A percentile compares a stretch with the other conserved stretches of the same genome.
These are phyloP conservation scores for Botia kubotai DNA, from an alignment of 2,797 vertebrate genomes.

Conservation along the genomic window DNA sequence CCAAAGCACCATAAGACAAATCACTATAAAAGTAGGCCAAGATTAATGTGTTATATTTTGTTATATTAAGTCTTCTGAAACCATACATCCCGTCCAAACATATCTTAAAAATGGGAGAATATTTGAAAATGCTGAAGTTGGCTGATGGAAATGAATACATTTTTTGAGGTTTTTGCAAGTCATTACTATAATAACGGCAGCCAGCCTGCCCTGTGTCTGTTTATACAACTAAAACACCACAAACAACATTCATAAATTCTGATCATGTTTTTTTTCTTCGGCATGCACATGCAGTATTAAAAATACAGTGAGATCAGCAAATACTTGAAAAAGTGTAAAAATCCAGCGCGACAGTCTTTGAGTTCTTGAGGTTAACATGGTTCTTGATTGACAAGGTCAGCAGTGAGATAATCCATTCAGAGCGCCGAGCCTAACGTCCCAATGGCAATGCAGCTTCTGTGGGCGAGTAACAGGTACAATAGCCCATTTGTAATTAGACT, in stretches of 20 bases:
- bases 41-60: no score
- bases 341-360: slow-evolving; percentile 79
- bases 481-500: no score
- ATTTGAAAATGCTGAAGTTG: not conserved
- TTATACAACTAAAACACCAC: slow-evolving; percentile 67
- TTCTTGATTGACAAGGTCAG: slow-evolving; percentile 65
- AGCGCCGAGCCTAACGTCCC: slow-evolving; percentile 52
- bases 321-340: slow-evolving; percentile 79
- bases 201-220: slow-evolving; percentile 66
- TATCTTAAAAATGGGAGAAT: not conserved
- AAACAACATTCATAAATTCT: slow-evolving; percentile 73
- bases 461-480: not conserved
- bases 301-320: slow-evolving; percentile 78
- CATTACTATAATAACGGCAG: slow-evolving; percentile 30
- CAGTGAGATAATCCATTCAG: slow-evolving; percentile 73
- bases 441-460: slow-evolving; percentile 40
- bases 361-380: slow-evolving; percentile 83
- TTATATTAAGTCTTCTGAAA: no score
- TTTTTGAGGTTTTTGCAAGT: slow-evolving; percentile 16
- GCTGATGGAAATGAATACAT: not conserved
- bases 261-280: slow-evolving; percentile 63
- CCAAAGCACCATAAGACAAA: not conserved
- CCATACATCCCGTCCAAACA: not conserved
- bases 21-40: not conserved
- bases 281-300: slow-evolving; percentile 84